Conservation (phyloP, 2,888 invertebrate genomes). For the Nezara viridula region DNA sequence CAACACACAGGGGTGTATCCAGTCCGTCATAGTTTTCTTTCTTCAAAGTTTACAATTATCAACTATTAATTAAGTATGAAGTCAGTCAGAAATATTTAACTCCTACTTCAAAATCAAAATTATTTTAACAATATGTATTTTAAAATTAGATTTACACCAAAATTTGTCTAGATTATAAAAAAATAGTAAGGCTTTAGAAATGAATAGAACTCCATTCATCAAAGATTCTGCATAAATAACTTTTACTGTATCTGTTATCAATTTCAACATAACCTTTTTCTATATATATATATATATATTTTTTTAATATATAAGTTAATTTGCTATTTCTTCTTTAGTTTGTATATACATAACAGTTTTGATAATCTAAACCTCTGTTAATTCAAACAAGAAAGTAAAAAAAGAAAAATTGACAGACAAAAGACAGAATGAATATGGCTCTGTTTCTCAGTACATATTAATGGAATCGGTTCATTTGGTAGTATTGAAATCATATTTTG, state of each 20-base stretch:
- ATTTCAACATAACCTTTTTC: neutral
- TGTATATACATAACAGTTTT: too few relatives aligned
- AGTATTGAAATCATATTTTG: too few relatives aligned
- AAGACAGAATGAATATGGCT: too few relatives aligned
- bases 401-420: too few relatives aligned
- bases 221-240: neutral
- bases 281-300: too few relatives aligned
- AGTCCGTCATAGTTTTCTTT: slow-evolving; percentile 52
- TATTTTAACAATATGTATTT: neutral
- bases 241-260: neutral
- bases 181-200: too few relatives aligned
- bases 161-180: too few relatives aligned
- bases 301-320: neutral
- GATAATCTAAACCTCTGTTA: too few relatives aligned
- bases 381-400: too few relatives aligned
- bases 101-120: neutral
- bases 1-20: slow-evolving; percentile 53
- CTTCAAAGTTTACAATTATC: slow-evolving; percentile 48
- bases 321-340: neutral
- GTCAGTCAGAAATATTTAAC: neutral
- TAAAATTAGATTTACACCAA: neutral
- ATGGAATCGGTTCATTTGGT: too few relatives aligned
- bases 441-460: too few relatives aligned
- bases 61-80: slow-evolving; percentile 33
- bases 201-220: neutral